Base-by-base conservation (phyloP, 2,888 invertebrate genomes). In the Nemotelus nigrinus region DNA sequence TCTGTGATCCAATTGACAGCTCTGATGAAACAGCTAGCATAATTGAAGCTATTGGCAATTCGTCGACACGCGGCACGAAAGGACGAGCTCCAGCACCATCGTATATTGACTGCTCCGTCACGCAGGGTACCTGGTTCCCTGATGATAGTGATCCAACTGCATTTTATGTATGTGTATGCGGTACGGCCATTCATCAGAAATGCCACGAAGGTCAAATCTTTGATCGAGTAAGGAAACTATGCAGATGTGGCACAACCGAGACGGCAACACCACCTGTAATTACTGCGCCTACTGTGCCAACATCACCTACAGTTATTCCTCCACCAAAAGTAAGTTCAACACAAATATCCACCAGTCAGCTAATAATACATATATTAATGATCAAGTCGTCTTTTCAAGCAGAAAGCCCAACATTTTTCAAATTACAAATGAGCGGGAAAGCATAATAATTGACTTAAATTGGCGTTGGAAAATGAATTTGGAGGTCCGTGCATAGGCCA, bases 81-180 rank as follows among this genome's bases (percentile, higher is more conserved):
- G 48, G 67, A 39, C 68, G 68, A 39, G 68, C 48, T 58, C 39
- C 5, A 25, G n/a, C n/a, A 7, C 10, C 47, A 10, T 67, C 50
- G n/a, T 3, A 47, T 48, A 48, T 74, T 39, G 74, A 74, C 63
- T 74, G 74, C 41, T 74, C 57, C 10, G 55, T 55, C 4, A 8
- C 4, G 5, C 74, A 74, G 6, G 63, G 74, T 8, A 55, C 47
- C 4, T 74, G 74, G 74, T 74, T 39, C 41, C 63, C 60, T 7
- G 77, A 78, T 77, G 47, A 41, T 10, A 45, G 7, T 8, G 58
- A 77, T 74, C 77, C 72, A 25, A 63, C 67, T 4, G 53, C 41
- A 43, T 78, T 67, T 50, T 78, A 74, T 45, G 60, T 77, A 58
- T 78, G 78, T 48, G 67, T 60, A 3, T 10, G 67, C 41, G 55